A percentile compares a stretch with the other conserved stretches of the same genome.
Conservation (phyloP, 2,113 vertebrate genomes). For the Circaetus gallicus region DNA sequence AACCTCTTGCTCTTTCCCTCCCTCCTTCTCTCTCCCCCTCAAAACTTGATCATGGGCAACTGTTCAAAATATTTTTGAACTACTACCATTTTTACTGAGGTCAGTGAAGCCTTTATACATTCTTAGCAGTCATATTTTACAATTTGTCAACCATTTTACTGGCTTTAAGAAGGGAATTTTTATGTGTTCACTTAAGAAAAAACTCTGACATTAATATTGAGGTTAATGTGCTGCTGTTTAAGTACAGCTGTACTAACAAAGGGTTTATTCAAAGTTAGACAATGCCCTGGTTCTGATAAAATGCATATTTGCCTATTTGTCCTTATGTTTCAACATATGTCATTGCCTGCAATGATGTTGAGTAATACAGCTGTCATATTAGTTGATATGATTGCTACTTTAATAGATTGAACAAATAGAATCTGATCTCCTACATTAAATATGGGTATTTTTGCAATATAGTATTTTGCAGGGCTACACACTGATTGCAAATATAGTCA, state of each 20-base stretch:
- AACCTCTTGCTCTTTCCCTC: background rate
- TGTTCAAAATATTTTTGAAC: background rate
- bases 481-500: background rate
- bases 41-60: background rate
- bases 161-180: background rate
- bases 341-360: background rate
- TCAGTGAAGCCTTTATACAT: background rate
- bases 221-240: background rate
- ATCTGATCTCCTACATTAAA: constrained; percentile 2
- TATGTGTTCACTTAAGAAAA: background rate
- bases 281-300: background rate
- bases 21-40: too few species aligned
- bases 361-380: constrained; percentile 10
- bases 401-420: constrained; percentile 2
- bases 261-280: background rate
- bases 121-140: background rate
- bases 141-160: background rate
- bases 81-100: background rate
- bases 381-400: background rate
- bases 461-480: background rate
- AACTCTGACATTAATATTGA: background rate
- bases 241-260: constrained; percentile 1
- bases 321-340: constrained; percentile 23
- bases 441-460: background rate
- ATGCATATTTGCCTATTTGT: background rate